A percentile compares a stretch with the other conserved stretches of the same genome.
Conservation (phyloP, 2,797 vertebrate genomes). For the Microtus californicus region DNA sequence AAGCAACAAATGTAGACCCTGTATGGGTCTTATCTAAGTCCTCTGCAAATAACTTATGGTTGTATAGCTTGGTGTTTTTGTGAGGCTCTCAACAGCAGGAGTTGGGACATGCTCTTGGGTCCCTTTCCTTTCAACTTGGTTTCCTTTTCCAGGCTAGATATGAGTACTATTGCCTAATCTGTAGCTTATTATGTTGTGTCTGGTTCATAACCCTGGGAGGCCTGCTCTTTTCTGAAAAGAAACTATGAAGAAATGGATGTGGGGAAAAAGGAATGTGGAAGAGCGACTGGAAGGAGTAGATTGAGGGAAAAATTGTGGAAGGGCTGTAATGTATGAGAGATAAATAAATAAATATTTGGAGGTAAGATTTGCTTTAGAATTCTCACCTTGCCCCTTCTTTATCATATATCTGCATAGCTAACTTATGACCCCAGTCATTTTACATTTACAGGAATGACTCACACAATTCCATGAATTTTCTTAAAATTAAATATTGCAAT, state of each 20-base stretch:
- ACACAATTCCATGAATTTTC: not conserved
- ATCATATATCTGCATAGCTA: not conserved
- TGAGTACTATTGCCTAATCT: not conserved
- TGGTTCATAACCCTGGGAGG: not conserved
- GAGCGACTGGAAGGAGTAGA: not conserved
- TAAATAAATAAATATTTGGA: not conserved
- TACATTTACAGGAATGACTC: not conserved
- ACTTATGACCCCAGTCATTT: not conserved
- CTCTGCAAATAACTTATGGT: not conserved
- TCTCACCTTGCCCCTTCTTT: not conserved
- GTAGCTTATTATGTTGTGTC: not conserved
- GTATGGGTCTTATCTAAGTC: not conserved
- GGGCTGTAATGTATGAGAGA: not conserved
- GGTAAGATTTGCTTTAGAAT: not conserved
- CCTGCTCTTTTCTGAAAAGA: not conserved
- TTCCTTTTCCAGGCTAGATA: not conserved
- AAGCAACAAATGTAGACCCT: not conserved
- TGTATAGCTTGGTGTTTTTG: not conserved
- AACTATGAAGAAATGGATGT: not conserved
- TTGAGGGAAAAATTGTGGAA: not conserved
- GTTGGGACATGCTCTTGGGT: not conserved
- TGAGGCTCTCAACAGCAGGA: not conserved
- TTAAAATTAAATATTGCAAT: not conserved
- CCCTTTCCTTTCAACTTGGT: not conserved
- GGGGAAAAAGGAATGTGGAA: not conserved